phyloP scores from a whole-genome alignment of 35 echinoderm and acorn worm genomes.

The Apostichopus californicus region DNA sequence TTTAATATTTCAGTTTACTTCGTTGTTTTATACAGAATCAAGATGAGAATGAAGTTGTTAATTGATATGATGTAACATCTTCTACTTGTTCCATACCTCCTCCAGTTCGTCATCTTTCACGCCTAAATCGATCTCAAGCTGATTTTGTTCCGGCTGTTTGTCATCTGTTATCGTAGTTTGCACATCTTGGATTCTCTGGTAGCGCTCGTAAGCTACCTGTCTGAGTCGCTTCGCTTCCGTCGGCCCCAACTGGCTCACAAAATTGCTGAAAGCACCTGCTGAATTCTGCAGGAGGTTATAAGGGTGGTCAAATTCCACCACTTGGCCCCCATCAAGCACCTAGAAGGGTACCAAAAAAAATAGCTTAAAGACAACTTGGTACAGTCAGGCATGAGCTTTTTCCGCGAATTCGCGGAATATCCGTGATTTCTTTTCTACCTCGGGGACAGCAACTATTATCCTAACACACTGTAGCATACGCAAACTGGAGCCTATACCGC shows the following conservation, averaged over 20 bases:
- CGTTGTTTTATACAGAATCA: no score
- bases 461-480: no score
- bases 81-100: not conserved
- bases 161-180: not conserved
- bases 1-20: no score
- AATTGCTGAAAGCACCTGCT: constrained; percentile 57
- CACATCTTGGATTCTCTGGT: constrained; percentile 4
- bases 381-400: not conserved
- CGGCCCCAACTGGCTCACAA: constrained; percentile 71
- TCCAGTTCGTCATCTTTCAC: not conserved
- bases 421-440: no score
- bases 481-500: no score
- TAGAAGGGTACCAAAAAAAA: not conserved
- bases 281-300: constrained; percentile 65
- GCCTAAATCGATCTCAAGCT: not conserved
- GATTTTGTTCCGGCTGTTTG: not conserved
- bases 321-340: constrained; percentile 80
- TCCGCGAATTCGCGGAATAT: no score
- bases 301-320: constrained; percentile 83
- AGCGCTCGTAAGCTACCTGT: constrained; percentile 34
- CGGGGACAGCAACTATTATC: no score
- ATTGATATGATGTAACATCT: not conserved
- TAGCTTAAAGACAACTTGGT: not conserved
- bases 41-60: no score
- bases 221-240: constrained; percentile 48